A percentile compares a stretch with the other conserved stretches of the same genome.
These are phyloP conservation scores for Neodontobutis hainanensis DNA, from an alignment of 2,113 vertebrate species.

Conservation along the genomic window DNA sequence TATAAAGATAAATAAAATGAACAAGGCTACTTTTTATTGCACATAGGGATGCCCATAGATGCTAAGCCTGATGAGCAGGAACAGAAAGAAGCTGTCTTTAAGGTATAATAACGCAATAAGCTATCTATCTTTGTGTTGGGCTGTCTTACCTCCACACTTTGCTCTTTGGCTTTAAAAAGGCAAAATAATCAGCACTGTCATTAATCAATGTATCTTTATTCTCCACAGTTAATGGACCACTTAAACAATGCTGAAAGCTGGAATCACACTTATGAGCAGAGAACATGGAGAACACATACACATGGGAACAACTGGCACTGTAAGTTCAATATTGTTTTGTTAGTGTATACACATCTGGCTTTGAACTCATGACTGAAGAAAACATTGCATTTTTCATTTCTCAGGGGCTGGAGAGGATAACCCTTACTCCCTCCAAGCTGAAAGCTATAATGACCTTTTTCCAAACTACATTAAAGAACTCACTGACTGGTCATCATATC, in stretches of 20 bases:
- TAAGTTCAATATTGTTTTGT: conserved; percentile 17
- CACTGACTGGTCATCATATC: conserved; percentile 60
- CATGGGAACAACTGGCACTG: conserved; percentile 64
- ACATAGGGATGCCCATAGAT: conserved; percentile 62
- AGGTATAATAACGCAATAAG: conserved; percentile 45
- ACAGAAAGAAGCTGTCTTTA: conserved; percentile 69
- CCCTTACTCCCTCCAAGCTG: conserved; percentile 42
- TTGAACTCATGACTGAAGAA: not conserved
- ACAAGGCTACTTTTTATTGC: conserved; percentile 10
- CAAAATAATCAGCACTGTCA: not conserved
- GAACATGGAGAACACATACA: conserved; percentile 60
- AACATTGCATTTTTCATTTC: conserved; percentile 21
- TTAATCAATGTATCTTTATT: conserved; percentile 6
- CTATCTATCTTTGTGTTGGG: no score
- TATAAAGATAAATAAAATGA: not conserved
- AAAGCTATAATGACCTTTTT: conserved; percentile 57
- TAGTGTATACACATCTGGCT: not conserved
- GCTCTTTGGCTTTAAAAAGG: not conserved
- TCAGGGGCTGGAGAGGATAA: conserved; percentile 59
- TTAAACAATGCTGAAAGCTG: conserved; percentile 51
- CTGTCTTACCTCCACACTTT: not conserved
- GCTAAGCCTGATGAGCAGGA: conserved; percentile 63
- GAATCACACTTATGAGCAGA: conserved; percentile 57
- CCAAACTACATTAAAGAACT: conserved; percentile 61
- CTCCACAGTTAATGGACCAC: conserved; percentile 61